Conservation (phyloP, 2,797 vertebrate genomes). For the Typhlichthys subterraneus region DNA sequence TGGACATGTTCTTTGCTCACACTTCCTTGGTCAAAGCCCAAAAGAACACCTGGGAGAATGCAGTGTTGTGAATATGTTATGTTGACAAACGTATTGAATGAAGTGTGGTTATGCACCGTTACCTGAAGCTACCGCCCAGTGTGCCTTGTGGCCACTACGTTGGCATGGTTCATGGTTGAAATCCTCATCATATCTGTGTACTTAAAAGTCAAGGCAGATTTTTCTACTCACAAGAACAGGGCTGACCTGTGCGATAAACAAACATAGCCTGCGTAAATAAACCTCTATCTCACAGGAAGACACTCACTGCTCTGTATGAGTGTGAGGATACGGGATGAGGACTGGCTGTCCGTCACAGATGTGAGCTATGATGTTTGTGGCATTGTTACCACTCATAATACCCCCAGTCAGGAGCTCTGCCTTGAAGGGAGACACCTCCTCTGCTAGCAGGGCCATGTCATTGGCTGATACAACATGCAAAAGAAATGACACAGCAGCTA, state of each 20-base stretch:
- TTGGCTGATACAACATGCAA: conserved; percentile 64
- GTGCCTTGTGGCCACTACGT: conserved; percentile 83
- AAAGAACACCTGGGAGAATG: conserved; percentile 75
- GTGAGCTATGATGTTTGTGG: conserved; percentile 74
- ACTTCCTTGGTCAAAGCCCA: conserved; percentile 69
- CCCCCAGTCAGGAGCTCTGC: conserved; percentile 80
- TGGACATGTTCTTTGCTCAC: conserved; percentile 35
- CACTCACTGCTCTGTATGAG: background rate
- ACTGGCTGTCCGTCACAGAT: conserved; percentile 78
- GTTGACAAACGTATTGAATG: background rate
- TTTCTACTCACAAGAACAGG: background rate
- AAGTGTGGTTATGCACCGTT: conserved; percentile 12
- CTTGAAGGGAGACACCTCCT: conserved; percentile 79
- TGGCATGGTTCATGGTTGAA: conserved; percentile 89
- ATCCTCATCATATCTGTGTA: conserved; percentile 90
- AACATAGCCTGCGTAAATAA: background rate
- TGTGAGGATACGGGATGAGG: conserved; percentile 88
- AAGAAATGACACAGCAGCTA: background rate
- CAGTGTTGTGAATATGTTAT: too few species aligned
- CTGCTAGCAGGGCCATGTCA: conserved; percentile 84
- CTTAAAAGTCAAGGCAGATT: conserved; percentile 53
- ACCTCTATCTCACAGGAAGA: background rate
- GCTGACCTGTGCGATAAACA: background rate
- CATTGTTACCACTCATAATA: conserved; percentile 74
- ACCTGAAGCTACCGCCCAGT: conserved; percentile 91